Percentiles rank a stretch among this genome's conserved stretches.
Conservation (phyloP, 2,888 invertebrate genomes). For the Sinelater perroti region DNA sequence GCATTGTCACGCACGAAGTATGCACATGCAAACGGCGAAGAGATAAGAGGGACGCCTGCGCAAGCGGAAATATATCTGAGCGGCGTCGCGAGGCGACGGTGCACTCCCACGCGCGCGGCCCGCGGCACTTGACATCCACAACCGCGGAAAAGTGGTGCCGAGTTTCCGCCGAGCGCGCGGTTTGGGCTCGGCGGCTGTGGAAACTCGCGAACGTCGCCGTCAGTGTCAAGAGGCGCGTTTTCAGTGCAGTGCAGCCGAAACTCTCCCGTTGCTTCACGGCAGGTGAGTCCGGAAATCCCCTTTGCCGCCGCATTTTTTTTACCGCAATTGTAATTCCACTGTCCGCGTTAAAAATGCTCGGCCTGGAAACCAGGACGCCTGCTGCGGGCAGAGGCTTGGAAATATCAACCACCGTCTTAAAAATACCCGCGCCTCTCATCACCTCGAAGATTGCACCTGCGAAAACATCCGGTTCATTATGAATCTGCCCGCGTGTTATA, state of each 20-base stretch:
- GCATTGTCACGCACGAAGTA: neutral
- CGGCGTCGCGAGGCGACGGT: conserved; percentile 31
- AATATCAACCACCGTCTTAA: too few species aligned
- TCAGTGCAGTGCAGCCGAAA: neutral
- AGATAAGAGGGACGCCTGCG: conserved; percentile 23
- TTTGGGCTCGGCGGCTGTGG: conserved; percentile 8
- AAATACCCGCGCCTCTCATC: neutral
- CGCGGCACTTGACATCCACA: conserved; percentile 26
- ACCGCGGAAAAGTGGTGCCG: conserved; percentile 20
- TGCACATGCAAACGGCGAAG: neutral
- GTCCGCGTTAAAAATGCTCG: too few species aligned
- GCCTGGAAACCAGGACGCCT: too few species aligned
- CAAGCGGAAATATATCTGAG: conserved; percentile 26
- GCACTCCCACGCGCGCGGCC: conserved; percentile 29
- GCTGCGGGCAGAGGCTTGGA: too few species aligned
- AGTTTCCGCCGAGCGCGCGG: conserved; percentile 2
- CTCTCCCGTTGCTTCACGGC: too few species aligned
- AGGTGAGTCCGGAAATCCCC: too few species aligned
- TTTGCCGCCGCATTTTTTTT: too few species aligned
- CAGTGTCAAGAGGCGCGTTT: conserved; percentile 11
- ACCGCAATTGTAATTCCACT: too few species aligned
- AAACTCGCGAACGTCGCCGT: neutral
- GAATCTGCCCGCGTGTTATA: too few species aligned
- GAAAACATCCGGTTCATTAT: conserved; percentile 11
- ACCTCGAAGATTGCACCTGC: conserved; percentile 3